A percentile compares a stretch with the other conserved stretches of the same genome.
Conservation (phyloP, 2,888 invertebrate genomes). For the Bimastos eiseni region DNA sequence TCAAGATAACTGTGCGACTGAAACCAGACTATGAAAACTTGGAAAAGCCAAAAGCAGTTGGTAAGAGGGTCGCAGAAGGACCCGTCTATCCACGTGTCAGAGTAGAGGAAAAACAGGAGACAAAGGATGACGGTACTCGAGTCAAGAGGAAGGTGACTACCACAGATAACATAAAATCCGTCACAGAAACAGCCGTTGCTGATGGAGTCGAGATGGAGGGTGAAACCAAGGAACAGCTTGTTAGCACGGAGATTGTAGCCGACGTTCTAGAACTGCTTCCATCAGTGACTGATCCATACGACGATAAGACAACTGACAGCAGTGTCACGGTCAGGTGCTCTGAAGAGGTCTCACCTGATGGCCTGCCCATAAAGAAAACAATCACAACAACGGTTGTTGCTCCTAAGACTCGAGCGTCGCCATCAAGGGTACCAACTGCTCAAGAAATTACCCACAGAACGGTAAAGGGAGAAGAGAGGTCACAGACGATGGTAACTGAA, state of each 20-base stretch:
- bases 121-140: constrained; percentile 27
- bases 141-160: constrained; percentile 18
- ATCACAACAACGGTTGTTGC: constrained; percentile 38
- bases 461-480: constrained; percentile 31
- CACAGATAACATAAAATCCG: constrained; percentile 19
- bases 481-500: constrained; percentile 31
- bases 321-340: background rate
- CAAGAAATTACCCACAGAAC: background rate
- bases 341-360: constrained; percentile 24
- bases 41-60: background rate
- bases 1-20: constrained; percentile 26
- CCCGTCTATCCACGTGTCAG: constrained; percentile 18
- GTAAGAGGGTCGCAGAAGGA: constrained; percentile 25
- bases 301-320: background rate
- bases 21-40: background rate
- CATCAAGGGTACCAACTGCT: background rate
- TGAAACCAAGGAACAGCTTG: constrained; percentile 15
- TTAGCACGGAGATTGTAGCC: constrained; percentile 22
- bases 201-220: constrained; percentile 29
- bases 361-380: constrained; percentile 17
- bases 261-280: constrained; percentile 26
- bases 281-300: constrained; percentile 24
- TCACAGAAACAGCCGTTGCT: background rate
- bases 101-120: constrained; percentile 19
- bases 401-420: background rate